phyloP scores from a whole-genome alignment of 2,888 invertebrate genomes.

The Tipula lateralis region DNA sequence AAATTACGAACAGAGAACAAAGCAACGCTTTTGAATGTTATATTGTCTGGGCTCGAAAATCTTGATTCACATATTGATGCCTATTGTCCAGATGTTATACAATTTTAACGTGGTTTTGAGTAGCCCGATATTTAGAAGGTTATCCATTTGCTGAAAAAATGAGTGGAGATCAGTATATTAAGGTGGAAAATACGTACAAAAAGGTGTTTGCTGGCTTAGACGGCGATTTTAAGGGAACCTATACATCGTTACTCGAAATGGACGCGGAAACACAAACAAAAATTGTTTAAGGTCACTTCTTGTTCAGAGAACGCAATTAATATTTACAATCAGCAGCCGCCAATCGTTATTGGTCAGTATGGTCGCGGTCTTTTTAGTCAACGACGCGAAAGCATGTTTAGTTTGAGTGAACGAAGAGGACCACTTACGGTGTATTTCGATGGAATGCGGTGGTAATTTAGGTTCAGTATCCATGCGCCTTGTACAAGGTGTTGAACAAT shows the following conservation, averaged over 20 bases:
- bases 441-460: constrained; percentile 59
- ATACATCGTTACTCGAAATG: constrained; percentile 55
- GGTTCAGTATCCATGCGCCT: constrained; percentile 55
- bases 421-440: constrained; percentile 66
- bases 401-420: constrained; percentile 69
- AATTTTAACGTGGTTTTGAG: constrained; percentile 60
- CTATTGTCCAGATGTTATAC: constrained; percentile 65
- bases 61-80: constrained; percentile 59
- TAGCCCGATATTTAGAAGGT: constrained; percentile 57
- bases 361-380: constrained; percentile 52
- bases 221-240: constrained; percentile 57
- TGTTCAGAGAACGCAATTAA: constrained; percentile 61
- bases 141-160: constrained; percentile 64
- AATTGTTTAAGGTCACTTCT: constrained; percentile 59
- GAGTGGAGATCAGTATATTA: constrained; percentile 56
- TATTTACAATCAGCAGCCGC: constrained; percentile 55
- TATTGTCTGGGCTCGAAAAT: constrained; percentile 61
- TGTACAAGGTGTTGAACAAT: constrained; percentile 51
- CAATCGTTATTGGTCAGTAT: constrained; percentile 64
- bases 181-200: constrained; percentile 47
- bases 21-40: constrained; percentile 57
- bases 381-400: constrained; percentile 60
- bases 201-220: constrained; percentile 48
- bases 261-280: constrained; percentile 55
- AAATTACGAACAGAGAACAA: constrained; percentile 54